Evolutionary conservation across 2,113 vertebrate species (phyloP).

Genomic region (Ailuropoda melanoleuca): DNA sequence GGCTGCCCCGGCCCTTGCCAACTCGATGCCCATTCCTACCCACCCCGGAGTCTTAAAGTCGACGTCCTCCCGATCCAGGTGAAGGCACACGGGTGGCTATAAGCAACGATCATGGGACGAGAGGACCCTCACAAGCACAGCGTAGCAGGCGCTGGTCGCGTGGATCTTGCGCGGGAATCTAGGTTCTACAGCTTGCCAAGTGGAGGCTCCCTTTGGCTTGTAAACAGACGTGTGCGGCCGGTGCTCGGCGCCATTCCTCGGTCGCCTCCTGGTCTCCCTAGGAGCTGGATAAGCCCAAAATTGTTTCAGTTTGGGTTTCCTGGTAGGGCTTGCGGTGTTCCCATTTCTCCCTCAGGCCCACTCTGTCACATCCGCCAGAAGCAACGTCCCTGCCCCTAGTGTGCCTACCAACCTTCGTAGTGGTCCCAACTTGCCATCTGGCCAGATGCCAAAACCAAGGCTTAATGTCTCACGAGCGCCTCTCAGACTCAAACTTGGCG

Average conservation of each 20-base stretch:
- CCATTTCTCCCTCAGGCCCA: not conserved
- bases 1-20: slow-evolving; percentile 20
- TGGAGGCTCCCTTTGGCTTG: not conserved
- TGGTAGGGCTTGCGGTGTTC: not conserved
- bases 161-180: not conserved
- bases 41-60: not conserved
- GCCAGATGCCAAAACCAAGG: not conserved
- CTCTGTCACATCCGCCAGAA: not conserved
- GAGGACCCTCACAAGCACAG: not conserved
- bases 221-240: not conserved
- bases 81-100: not conserved
- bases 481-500: not conserved
- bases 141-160: not conserved
- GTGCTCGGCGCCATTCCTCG: not conserved
- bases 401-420: not conserved
- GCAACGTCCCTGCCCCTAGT: not conserved
- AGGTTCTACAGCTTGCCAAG: not conserved
- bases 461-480: not conserved
- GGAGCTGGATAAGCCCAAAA: not conserved
- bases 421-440: not conserved
- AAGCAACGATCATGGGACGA: no score
- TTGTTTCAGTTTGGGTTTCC: not conserved
- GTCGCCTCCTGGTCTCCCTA: not conserved
- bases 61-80: not conserved
- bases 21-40: no score